Conservation (phyloP, 2,797 vertebrate species). For the Salarias fasciatus region DNA sequence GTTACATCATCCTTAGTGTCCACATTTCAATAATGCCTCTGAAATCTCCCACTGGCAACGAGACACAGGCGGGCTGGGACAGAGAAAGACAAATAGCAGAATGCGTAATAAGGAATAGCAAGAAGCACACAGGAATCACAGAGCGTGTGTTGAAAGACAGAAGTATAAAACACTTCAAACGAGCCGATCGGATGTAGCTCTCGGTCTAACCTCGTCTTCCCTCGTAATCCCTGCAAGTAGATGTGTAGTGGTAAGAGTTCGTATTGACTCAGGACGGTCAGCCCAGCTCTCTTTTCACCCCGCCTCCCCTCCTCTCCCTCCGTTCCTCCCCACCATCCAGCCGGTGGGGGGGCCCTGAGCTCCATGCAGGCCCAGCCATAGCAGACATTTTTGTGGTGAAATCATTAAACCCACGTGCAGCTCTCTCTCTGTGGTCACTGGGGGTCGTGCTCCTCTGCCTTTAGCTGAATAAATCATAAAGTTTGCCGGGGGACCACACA, state of each 20-base stretch:
- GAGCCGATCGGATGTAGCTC: conserved; percentile 48
- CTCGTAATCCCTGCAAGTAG: conserved; percentile 60
- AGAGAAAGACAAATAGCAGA: conserved; percentile 48
- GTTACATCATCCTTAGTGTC: conserved; percentile 76
- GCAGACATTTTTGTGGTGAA: conserved; percentile 99
- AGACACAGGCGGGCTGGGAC: conserved; percentile 13
- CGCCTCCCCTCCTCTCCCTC: conserved; percentile 13
- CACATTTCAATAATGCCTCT: conserved; percentile 75
- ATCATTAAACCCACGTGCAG: conserved; percentile 99
- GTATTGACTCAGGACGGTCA: conserved; percentile 73
- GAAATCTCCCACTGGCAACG: conserved; percentile 65
- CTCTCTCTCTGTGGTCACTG: conserved; percentile 99
- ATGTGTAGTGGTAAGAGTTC: conserved; percentile 66
- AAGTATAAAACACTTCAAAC: conserved; percentile 51
- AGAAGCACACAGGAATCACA: conserved; percentile 31
- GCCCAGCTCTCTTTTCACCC: conserved; percentile 65
- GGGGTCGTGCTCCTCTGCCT: conserved; percentile 99
- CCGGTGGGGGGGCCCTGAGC: conserved; percentile 57
- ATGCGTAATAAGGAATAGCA: conserved; percentile 49
- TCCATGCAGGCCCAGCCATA: conserved; percentile 91
- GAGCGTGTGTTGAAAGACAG: conserved; percentile 27
- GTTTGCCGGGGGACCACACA: conserved; percentile 99
- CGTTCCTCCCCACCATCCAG: conserved; percentile 38
- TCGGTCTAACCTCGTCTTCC: conserved; percentile 46
- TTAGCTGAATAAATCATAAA: conserved; percentile 99